Evolutionary conservation across 2,888 invertebrate species (phyloP).

Genomic region (Molorchus minor): DNA sequence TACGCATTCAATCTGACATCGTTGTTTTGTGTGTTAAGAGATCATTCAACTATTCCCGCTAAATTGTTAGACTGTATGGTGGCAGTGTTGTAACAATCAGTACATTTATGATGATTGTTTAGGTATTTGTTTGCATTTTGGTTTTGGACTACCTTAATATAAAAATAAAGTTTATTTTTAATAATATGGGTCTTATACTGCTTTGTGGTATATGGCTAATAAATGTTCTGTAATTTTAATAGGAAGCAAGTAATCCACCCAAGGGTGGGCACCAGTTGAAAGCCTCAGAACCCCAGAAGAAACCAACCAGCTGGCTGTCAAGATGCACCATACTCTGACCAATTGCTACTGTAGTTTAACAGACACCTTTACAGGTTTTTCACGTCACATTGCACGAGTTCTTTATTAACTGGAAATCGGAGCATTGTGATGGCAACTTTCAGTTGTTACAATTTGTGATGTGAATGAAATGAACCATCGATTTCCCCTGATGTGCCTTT

Average conservation of each 20-base stretch:
- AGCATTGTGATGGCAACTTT: constrained; percentile 17
- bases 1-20: too few relatives aligned
- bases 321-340: constrained; percentile 91
- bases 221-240: too few relatives aligned
- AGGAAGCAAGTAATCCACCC: constrained; percentile 92
- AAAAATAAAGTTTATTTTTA: too few relatives aligned
- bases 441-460: constrained; percentile 20
- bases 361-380: constrained; percentile 35
- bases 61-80: too few relatives aligned
- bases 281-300: constrained; percentile 80
- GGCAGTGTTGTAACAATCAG: too few relatives aligned
- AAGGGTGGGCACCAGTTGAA: constrained; percentile 84
- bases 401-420: constrained; percentile 4
- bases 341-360: constrained; percentile 46
- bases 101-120: too few relatives aligned
- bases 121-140: too few relatives aligned
- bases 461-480: constrained; percentile 25
- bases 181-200: too few relatives aligned
- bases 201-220: too few relatives aligned
- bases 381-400: constrained; percentile 31
- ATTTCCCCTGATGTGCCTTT: constrained; percentile 31
- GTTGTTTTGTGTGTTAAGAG: too few relatives aligned
- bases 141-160: too few relatives aligned
- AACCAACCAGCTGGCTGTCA: constrained; percentile 86
- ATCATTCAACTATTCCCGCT: too few relatives aligned